phyloP scores from a whole-genome alignment of 2,888 invertebrate species.

The Masnerella sp. region DNA sequence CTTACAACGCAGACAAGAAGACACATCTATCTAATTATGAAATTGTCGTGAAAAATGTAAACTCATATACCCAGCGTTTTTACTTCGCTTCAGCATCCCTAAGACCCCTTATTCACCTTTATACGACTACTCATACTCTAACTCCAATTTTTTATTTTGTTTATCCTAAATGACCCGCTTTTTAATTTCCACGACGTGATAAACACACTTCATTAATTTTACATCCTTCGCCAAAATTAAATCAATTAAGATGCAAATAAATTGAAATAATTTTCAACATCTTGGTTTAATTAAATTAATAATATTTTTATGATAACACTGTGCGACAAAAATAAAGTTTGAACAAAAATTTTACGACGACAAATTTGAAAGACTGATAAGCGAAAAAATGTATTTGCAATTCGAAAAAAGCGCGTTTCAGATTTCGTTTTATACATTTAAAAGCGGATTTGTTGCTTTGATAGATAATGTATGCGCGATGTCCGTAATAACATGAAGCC shows the following conservation, averaged over 20 bases:
- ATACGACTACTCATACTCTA: slow-evolving; percentile 16
- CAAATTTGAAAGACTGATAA: too few relatives aligned
- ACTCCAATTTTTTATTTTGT: slow-evolving; percentile 19
- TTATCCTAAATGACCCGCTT: slow-evolving; percentile 10
- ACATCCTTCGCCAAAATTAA: background rate
- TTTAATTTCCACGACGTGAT: slow-evolving; percentile 10
- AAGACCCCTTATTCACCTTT: slow-evolving; percentile 40
- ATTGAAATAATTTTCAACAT: too few relatives aligned
- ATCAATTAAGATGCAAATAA: background rate
- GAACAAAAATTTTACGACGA: too few relatives aligned
- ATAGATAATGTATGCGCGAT: slow-evolving; percentile 13
- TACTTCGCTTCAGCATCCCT: slow-evolving; percentile 34
- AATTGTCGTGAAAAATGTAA: slow-evolving; percentile 54
- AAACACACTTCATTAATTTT: slow-evolving; percentile 1
- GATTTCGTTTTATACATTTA: background rate
- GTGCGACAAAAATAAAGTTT: too few relatives aligned
- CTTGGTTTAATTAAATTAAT: too few relatives aligned
- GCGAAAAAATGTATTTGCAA: too few relatives aligned
- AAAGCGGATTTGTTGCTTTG: slow-evolving; percentile 3
- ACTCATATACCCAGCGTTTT: slow-evolving; percentile 38
- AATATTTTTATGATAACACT: too few relatives aligned
- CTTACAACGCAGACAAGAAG: slow-evolving; percentile 43
- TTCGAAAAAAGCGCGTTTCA: background rate
- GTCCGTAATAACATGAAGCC: slow-evolving; percentile 15
- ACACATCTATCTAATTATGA: slow-evolving; percentile 53